Conservation (phyloP, 2,113 vertebrate genomes). For the Syrmaticus mikado region DNA sequence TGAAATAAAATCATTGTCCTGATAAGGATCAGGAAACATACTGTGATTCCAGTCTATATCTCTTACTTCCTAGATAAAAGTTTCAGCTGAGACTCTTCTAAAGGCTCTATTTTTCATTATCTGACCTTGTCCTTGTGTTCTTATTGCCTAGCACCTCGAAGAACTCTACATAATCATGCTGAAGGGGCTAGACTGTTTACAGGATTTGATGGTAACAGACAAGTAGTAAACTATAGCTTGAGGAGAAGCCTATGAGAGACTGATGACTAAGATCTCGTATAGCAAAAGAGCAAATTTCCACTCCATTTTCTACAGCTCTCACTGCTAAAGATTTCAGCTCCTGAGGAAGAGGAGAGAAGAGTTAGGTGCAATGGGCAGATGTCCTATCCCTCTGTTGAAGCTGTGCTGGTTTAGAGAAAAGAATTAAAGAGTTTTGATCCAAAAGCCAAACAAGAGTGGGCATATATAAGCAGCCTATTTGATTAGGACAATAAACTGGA, state of each 20-base stretch:
- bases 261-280: neutral
- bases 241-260: neutral
- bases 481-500: neutral
- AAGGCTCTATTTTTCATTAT: neutral
- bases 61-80: neutral
- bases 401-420: neutral
- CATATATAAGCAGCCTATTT: neutral
- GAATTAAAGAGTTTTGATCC: neutral
- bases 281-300: neutral
- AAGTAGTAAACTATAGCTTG: neutral
- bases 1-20: neutral
- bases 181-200: neutral
- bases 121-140: neutral
- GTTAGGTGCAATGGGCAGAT: neutral
- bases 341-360: neutral
- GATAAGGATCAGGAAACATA: neutral
- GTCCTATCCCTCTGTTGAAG: neutral
- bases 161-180: neutral
- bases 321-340: rapidly evolving
- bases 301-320: neutral
- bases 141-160: neutral
- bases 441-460: rapidly evolving
- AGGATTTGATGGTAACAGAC: neutral
- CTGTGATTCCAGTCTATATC: rapidly evolving
- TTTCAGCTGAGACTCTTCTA: neutral